Conservation (phyloP, 2,797 vertebrate genomes). For the Mormyrops boulengeri region DNA sequence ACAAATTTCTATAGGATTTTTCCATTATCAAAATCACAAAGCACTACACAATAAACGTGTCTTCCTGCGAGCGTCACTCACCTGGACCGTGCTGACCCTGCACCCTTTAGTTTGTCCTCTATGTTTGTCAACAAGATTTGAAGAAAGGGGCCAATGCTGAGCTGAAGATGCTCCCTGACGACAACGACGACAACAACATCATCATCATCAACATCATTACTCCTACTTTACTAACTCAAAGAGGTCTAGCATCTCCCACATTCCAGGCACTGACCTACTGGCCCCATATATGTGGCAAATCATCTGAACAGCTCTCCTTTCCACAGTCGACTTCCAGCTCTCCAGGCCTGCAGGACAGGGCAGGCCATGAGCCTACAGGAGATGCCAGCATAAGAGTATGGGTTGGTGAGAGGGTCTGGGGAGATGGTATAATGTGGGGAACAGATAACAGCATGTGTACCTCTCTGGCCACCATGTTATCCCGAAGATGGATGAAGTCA, state of each 20-base stretch:
- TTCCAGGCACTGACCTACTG: constrained; percentile 45
- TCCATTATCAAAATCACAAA: background rate
- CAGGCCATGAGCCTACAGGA: constrained; percentile 70
- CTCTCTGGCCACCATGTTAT: constrained; percentile 86
- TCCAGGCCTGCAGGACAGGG: constrained; percentile 66
- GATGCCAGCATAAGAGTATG: background rate
- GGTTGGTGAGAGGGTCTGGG: background rate
- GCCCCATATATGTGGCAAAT: constrained; percentile 61
- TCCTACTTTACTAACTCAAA: background rate
- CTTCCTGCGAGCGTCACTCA: constrained; percentile 23
- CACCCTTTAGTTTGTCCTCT: constrained; percentile 52
- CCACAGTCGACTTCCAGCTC: constrained; percentile 65
- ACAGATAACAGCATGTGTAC: constrained; percentile 46
- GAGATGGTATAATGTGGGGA: background rate
- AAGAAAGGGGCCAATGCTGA: constrained; percentile 76
- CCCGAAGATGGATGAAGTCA: constrained; percentile 84
- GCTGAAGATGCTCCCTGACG: constrained; percentile 72
- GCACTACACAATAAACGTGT: background rate
- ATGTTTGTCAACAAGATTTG: constrained; percentile 69
- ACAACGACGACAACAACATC: background rate
- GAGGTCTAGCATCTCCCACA: too few species aligned
- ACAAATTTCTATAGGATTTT: background rate
- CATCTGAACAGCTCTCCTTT: constrained; percentile 77
- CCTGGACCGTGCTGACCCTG: constrained; percentile 49
- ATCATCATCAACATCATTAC: background rate